Percentiles rank a stretch among this genome's conserved stretches.
Evolutionary conservation across 1,140 invertebrate genomes (phyloP).

Genomic region (Apis dorsata): DNA sequence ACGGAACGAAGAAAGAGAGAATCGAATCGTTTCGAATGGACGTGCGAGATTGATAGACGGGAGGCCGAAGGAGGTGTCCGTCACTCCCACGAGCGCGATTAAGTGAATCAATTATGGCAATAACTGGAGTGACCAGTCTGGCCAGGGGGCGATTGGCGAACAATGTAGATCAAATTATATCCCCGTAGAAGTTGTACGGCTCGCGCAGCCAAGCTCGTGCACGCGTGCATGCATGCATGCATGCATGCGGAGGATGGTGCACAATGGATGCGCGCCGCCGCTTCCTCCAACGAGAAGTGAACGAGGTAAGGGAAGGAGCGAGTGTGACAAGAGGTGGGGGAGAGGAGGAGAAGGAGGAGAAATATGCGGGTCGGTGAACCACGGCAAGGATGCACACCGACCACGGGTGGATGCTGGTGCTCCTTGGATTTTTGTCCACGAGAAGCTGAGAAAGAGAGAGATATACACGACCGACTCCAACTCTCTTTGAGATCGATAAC

Average conservation of each 20-base stretch:
- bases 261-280: constrained; percentile 55
- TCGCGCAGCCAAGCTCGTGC: constrained; percentile 48
- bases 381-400: constrained; percentile 56
- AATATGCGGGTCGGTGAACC: constrained; percentile 62
- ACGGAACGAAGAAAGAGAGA: not conserved
- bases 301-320: not conserved
- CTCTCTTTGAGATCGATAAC: constrained; percentile 53
- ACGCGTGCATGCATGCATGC: constrained; percentile 48
- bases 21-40: constrained; percentile 24
- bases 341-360: constrained; percentile 15
- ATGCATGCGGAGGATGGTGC: constrained; percentile 41
- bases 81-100: constrained; percentile 64
- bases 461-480: not conserved
- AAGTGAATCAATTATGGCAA: constrained; percentile 77
- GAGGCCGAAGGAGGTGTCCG: constrained; percentile 52
- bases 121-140: constrained; percentile 63
- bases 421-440: constrained; percentile 58
- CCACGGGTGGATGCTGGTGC: constrained; percentile 54
- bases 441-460: constrained; percentile 9
- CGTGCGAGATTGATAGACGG: constrained; percentile 24
- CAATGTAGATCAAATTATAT: constrained; percentile 74
- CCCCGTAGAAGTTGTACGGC: constrained; percentile 54
- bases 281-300: not conserved
- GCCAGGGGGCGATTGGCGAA: constrained; percentile 64
- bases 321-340: not conserved